Conservation (phyloP, 2,797 vertebrate genomes). For the Gymnothorax reevesii region DNA sequence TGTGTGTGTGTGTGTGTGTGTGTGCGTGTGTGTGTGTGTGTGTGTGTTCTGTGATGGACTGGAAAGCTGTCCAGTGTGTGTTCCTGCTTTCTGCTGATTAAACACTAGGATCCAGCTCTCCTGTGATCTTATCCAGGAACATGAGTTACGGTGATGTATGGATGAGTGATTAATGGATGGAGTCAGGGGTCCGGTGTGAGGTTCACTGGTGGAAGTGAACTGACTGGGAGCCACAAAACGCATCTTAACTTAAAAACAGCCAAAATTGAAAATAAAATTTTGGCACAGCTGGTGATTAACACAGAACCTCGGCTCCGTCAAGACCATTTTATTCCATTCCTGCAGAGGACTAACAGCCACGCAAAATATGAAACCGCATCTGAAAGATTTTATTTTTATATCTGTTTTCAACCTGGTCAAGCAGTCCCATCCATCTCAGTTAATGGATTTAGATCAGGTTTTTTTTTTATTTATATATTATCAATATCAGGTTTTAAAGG, state of each 20-base stretch:
- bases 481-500: not conserved
- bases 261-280: not conserved
- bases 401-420: not conserved
- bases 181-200: not conserved
- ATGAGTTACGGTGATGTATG: not conserved
- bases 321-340: not conserved
- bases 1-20: not conserved
- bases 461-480: not conserved
- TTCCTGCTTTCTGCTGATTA: too few species aligned
- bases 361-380: not conserved
- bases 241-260: not conserved
- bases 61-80: too few species aligned
- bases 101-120: too few species aligned
- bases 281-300: not conserved
- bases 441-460: not conserved
- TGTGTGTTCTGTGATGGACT: too few species aligned
- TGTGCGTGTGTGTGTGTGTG: not conserved
- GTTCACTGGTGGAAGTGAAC: not conserved
- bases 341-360: not conserved
- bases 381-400: not conserved
- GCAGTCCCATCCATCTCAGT: not conserved
- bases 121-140: too few species aligned
- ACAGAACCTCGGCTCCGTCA: not conserved
- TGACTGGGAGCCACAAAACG: not conserved
- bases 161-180: not conserved